Base-by-base conservation (phyloP, 2,888 invertebrate genomes). In the Prenolepis imparis region DNA sequence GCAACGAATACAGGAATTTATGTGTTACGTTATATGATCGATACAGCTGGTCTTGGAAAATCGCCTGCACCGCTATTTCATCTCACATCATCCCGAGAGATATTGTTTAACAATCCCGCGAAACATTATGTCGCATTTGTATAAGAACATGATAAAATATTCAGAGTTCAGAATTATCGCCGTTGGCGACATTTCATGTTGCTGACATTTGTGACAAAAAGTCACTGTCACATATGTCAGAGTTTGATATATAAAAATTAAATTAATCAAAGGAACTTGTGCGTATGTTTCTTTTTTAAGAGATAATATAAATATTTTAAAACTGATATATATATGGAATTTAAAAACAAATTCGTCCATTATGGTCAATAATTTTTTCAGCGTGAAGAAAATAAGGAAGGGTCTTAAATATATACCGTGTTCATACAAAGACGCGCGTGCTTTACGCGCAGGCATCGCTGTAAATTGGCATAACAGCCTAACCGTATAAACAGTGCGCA, bases 381-480 rank as follows among this genome's bases (percentile, higher is more conserved):
- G 21, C 32, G 44, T 8, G 44, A 67, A 24, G 44, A 36, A 28
- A 70, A 28, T 28, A 28, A n/a, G 12, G 48, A 12, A 28, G 1
- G 24, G n/a, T 81, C 72, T 73, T 67, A 81, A 81, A 84, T 72
- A 81, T 63, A 81, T 6, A 81, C 11, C 6, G 59, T 41, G 64
- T 63, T 28, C 70, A 55, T 80, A 82, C 87, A 85, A 82, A 86
- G 81, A 78, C 74, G 85, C 83, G 74, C 55, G 57, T 84, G 84
- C 67, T 87, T 85, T 84, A 80, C 64, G 84, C 73, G 68, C 77
- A 44, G 67, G 68, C 67, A 87, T 84, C 83, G 84, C 64, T 84
- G 78, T 87, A 89, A 88, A 87, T 84, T 84, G 85, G 84, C 87
- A 86, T 89, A 87, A 88, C 81, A 72, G 82, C 84, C 82, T 81